Evolutionary conservation across 2,113 vertebrate genomes (phyloP), one percentile per base, ranked within the genome.

Genomic region (Murina feae): DNA sequence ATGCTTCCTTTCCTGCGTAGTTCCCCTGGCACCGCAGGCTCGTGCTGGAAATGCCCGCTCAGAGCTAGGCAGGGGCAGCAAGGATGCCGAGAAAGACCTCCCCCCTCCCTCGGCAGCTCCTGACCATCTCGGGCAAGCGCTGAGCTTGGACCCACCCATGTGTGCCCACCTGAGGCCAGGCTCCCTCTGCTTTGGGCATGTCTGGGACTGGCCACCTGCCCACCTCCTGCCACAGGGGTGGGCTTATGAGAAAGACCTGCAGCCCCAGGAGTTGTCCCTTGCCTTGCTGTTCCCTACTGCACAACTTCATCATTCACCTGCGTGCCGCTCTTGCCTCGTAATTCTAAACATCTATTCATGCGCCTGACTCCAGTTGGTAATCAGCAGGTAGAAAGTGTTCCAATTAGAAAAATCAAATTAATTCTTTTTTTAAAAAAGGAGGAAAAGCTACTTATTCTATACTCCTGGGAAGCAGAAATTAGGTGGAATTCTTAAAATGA

Each of bases 381-480:
- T 93, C 95, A 82, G 93, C 82, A 81, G 83, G 91, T 88, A 90
- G 49, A 96, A 75, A 82, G 83, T 96, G 94, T 89, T 97, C 94
- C 97, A 97, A 86, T 97, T 96, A 97, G 93, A 83, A 95, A 95
- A 93, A 96, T 94, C 94, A 97, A 94, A 97, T 97, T 97, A 97
- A 97, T 97, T 96, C 96, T 94, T 97, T 95, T 95, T 90, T 96
- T 96, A 96, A 97, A 97, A 96, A 97, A 97, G 76, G 79, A 94
- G 63, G 65, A 91, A 91, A 96, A 91, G 86, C 78, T 86, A 97
- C 96, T 96, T 96, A 92, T 91, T 89, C 89, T 58, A 28, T 82
- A 51, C 96, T 80, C 97, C 69, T 86, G 97, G 95, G 95, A 89
- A 94, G 94, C 3, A 80, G 78, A 96, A 97, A 97, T 96, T 96